Conservation (phyloP, 2,888 invertebrate species). For the Abscondita cerata region DNA sequence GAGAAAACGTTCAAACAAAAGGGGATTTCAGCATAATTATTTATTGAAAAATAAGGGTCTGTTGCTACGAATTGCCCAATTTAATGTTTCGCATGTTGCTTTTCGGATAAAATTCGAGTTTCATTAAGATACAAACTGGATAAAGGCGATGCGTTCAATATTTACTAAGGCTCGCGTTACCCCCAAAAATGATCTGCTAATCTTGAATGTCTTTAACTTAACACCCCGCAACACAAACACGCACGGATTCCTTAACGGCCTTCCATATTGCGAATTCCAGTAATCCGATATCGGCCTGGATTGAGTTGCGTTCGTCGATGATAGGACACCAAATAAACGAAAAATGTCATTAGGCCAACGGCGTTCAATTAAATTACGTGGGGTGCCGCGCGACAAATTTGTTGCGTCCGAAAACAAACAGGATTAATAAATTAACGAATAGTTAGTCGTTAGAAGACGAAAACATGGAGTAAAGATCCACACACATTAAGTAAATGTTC, state of each 20-base stretch:
- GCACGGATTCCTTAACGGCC: conserved; percentile 54
- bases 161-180: conserved; percentile 54
- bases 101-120: too few relatives aligned
- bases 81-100: too few relatives aligned
- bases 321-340: conserved; percentile 55
- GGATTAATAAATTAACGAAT: conserved; percentile 37
- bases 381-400: conserved; percentile 50
- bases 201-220: conserved; percentile 34
- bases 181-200: conserved; percentile 42
- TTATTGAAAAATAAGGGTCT: too few relatives aligned
- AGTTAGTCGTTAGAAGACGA: conserved; percentile 39
- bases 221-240: conserved; percentile 45
- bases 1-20: too few relatives aligned
- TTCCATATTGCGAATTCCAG: conserved; percentile 56
- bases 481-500: conserved; percentile 48
- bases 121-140: conserved; percentile 26
- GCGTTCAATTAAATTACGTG: conserved; percentile 56
- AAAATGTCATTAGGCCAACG: conserved; percentile 55
- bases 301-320: conserved; percentile 54
- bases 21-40: too few relatives aligned
- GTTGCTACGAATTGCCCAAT: too few relatives aligned
- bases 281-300: conserved; percentile 56
- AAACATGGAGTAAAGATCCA: conserved; percentile 43
- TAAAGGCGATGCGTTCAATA: conserved; percentile 46
- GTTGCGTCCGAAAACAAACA: conserved; percentile 43